Conservation (phyloP, 1,140 invertebrate genomes). For the Diabrotica undecimpunctata region DNA sequence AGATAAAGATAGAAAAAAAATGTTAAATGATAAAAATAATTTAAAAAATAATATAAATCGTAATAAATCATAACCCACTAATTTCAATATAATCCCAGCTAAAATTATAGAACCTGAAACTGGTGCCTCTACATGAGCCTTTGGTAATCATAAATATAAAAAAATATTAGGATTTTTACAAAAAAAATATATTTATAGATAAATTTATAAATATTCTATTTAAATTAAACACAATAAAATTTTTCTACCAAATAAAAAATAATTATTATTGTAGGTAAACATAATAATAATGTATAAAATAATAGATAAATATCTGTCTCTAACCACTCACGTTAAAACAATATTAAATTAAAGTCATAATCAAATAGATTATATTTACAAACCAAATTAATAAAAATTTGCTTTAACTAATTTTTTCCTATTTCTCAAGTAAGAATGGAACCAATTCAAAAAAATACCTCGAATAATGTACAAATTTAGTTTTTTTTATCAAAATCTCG, state of each 20-base stretch:
- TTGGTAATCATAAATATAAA: constrained; percentile 67
- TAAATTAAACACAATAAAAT: constrained; percentile 46
- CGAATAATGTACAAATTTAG: no score
- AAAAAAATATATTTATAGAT: constrained; percentile 59
- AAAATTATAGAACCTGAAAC: constrained; percentile 67
- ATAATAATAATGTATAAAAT: constrained; percentile 61
- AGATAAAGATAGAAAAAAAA: constrained; percentile 52
- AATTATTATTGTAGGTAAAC: constrained; percentile 56
- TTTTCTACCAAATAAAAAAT: constrained; percentile 52
- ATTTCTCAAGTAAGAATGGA: no score
- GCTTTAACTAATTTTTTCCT: no score
- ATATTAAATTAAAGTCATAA: no score
- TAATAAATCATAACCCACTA: constrained; percentile 62
- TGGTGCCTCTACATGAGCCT: constrained; percentile 71
- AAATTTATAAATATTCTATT: constrained; percentile 52
- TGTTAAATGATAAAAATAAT: constrained; percentile 48
- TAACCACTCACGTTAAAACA: constrained; percentile 59
- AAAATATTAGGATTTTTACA: constrained; percentile 67
- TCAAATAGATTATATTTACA: no score
- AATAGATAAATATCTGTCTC: constrained; percentile 59
- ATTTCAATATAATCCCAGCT: constrained; percentile 65
- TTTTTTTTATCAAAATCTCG: no score
- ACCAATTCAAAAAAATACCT: no score
- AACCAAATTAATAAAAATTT: no score
- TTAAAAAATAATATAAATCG: constrained; percentile 51